Conservation (phyloP, 2,113 vertebrate genomes). For the Xyrauchen texanus region DNA sequence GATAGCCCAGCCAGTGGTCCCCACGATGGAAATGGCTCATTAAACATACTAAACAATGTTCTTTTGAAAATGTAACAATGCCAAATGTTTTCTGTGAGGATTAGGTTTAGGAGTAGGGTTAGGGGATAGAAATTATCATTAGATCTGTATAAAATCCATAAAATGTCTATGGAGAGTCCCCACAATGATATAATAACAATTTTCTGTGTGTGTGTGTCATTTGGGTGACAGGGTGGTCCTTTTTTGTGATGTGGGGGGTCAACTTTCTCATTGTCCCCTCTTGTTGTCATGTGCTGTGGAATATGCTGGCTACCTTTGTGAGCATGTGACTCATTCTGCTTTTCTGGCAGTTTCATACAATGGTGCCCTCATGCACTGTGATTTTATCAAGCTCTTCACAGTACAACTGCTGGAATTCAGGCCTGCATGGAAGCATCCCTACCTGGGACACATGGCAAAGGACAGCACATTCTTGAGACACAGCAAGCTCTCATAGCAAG, state of each 20-base stretch:
- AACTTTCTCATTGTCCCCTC: conserved; percentile 70
- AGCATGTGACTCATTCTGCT: conserved; percentile 72
- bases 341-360: conserved; percentile 84
- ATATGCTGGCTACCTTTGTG: conserved; percentile 81
- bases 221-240: conserved; percentile 61
- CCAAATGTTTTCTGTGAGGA: no score
- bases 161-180: no score
- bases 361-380: conserved; percentile 73
- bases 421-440: conserved; percentile 69
- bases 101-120: no score
- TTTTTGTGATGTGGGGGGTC: conserved; percentile 66
- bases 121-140: no score
- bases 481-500: conserved; percentile 54
- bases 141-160: no score
- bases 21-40: no score
- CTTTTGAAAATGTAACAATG: no score
- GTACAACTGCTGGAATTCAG: conserved; percentile 73
- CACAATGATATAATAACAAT: no score
- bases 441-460: conserved; percentile 71
- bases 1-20: no score
- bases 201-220: conserved; percentile 41
- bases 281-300: conserved; percentile 76
- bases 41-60: no score
- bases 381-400: conserved; percentile 75
- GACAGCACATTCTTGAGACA: conserved; percentile 58